Evolutionary conservation across 2,797 vertebrate species (phyloP).

Genomic region (Acipenser oxyrinchus): DNA sequence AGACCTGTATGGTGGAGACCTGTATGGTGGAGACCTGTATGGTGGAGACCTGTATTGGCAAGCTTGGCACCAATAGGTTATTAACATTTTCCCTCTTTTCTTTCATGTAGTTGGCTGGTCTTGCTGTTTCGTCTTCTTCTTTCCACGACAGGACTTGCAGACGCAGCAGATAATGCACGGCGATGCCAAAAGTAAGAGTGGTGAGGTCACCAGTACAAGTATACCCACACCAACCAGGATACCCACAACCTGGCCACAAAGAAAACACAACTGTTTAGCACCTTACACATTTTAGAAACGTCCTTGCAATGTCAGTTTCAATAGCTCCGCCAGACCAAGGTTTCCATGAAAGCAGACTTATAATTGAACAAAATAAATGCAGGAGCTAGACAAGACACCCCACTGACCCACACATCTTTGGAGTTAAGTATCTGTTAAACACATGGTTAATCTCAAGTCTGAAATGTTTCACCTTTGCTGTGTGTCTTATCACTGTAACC

Average conservation of each 20-base stretch:
- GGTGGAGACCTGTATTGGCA: conserved; percentile 21
- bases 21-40: conserved; percentile 51
- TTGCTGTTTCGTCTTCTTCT: conserved; percentile 68
- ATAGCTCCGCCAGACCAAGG: not conserved
- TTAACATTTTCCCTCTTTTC: not conserved
- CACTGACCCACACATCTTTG: not conserved
- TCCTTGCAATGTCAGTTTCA: not conserved
- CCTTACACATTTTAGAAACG: not conserved
- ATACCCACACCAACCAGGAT: conserved; percentile 86
- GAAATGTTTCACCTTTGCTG: too few species aligned
- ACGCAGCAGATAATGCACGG: conserved; percentile 90
- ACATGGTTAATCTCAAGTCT: too few species aligned
- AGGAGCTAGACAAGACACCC: not conserved
- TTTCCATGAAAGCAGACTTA: not conserved
- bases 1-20: too few species aligned
- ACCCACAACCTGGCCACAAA: conserved; percentile 74
- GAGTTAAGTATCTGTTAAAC: too few species aligned
- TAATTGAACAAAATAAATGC: not conserved
- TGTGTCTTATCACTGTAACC: too few species aligned
- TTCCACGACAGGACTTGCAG: conserved; percentile 80
- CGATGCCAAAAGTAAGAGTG: conserved; percentile 84
- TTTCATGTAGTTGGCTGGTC: conserved; percentile 42
- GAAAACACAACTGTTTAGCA: not conserved
- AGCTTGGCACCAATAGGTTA: conserved; percentile 31
- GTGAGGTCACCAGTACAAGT: conserved; percentile 85